Base-by-base conservation (phyloP, 2,113 vertebrate genomes). In the Sitta europaea region DNA sequence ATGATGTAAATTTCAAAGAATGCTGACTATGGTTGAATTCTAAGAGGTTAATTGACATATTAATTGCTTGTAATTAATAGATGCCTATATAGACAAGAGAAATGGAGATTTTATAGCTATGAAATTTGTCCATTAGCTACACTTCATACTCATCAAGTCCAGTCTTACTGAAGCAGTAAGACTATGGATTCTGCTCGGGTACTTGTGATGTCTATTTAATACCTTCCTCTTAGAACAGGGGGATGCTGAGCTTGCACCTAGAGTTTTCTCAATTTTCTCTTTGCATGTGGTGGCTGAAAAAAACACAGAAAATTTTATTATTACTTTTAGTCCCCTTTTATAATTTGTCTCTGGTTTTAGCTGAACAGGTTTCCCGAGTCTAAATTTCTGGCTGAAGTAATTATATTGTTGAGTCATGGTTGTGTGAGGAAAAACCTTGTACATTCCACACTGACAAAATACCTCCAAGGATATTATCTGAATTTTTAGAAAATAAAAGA, bases 111-210 rank as follows among this genome's bases (percentile, higher is more conserved):
- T 91, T 80, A 67, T 71, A 88, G 43, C 23, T 77, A 38, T 80
- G 82, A 90, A 93, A 90, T 92, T 70, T 83, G 27, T 58, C 82
- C 68, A 84, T 92, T 93, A 92, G 31, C 63, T 77, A 62, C 35
- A 67, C 51, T 94, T 94, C 42, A 83, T 27, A 42, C 50, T 88
- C 61, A 92, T 82, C 78, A 92, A 66, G 90, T 79, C 38, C 27
- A 51, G 5, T n/a, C 35, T 55, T 88, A 92, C 79, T 59, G 51
- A 70, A 83, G 83, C 67, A 93, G 47, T 70, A 73, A 71, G 38
- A 48, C 12, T 93, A 91, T 31, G 28, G 72, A 90, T 91, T 94
- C 61, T 78, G 5, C 51, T 87, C 6, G 21, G 76, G 29, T 71
- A 38, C 74, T 24, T 71, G 43, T 58, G 76, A 88, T 59, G 21